These are phyloP conservation scores for Reticulitermes speratus DNA, from an alignment of 1,140 invertebrate species.

Conservation along the genomic window DNA sequence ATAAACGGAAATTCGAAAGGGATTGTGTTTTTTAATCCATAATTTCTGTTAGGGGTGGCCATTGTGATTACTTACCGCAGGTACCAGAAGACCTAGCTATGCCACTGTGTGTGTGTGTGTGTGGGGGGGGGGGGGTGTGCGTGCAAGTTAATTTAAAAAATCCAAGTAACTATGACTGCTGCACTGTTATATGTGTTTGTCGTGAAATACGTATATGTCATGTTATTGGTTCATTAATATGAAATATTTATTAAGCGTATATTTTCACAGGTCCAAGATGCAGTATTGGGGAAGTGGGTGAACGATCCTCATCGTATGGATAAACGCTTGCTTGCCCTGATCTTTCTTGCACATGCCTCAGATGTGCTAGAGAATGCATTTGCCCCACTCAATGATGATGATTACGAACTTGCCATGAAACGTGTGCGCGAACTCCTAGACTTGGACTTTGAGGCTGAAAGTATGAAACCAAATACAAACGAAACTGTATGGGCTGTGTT, in stretches of 20 bases:
- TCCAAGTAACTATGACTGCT: no score
- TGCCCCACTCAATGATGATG: slow-evolving; percentile 95
- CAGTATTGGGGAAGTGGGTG: slow-evolving; percentile 93
- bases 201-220: not conserved
- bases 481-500: slow-evolving; percentile 99
- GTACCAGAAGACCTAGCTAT: no score
- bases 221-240: no score
- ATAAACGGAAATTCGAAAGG: no score
- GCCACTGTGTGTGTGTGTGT: no score
- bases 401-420: slow-evolving; percentile 98
- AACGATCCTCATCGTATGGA: slow-evolving; percentile 98
- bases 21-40: no score
- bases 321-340: slow-evolving; percentile 85
- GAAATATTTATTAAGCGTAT: not conserved
- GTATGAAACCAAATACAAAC: slow-evolving; percentile 80
- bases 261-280: slow-evolving; percentile 84
- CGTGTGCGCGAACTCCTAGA: slow-evolving; percentile 93
- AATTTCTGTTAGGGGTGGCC: no score
- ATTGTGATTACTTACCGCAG: no score
- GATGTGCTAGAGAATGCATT: slow-evolving; percentile 99
- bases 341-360: slow-evolving; percentile 95
- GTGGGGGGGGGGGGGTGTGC: no score
- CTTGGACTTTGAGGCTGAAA: slow-evolving; percentile 93
- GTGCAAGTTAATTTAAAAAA: not conserved
- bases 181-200: not conserved